These are phyloP conservation scores for Muscicapa striata DNA, from an alignment of 2,797 vertebrate genomes.

Conservation along the genomic window DNA sequence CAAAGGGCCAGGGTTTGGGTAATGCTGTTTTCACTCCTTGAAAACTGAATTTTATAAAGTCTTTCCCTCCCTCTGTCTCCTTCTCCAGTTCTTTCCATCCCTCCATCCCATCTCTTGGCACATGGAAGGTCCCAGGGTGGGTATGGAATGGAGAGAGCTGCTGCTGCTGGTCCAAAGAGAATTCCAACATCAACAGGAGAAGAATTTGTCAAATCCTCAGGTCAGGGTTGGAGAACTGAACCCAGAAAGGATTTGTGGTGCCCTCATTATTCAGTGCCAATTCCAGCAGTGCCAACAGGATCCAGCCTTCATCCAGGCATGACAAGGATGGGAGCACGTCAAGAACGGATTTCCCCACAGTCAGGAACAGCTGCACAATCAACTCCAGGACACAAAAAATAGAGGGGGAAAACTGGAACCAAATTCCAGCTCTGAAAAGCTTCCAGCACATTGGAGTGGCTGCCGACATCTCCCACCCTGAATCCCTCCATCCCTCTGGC, in stretches of 20 bases:
- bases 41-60: conserved; percentile 9
- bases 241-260: background rate
- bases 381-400: background rate
- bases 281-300: background rate
- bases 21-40: conserved; percentile 1
- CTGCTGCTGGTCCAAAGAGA: background rate
- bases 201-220: background rate
- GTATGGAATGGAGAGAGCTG: accelerated
- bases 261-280: background rate
- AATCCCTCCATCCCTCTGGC: background rate
- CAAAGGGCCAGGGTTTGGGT: conserved; percentile 24
- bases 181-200: background rate
- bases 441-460: background rate
- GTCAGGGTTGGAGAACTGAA: accelerated
- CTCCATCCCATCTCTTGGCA: background rate
- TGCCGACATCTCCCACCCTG: accelerated
- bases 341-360: background rate
- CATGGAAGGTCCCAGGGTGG: accelerated
- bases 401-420: background rate
- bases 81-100: background rate
- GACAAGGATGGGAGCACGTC: background rate
- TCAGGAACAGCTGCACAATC: background rate
- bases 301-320: background rate
- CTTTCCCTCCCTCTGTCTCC: background rate
- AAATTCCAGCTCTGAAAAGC: background rate